Evolutionary conservation across 2,888 invertebrate species (phyloP), one percentile per base, ranked within the genome.

Genomic region (Proisotoma minuta): DNA sequence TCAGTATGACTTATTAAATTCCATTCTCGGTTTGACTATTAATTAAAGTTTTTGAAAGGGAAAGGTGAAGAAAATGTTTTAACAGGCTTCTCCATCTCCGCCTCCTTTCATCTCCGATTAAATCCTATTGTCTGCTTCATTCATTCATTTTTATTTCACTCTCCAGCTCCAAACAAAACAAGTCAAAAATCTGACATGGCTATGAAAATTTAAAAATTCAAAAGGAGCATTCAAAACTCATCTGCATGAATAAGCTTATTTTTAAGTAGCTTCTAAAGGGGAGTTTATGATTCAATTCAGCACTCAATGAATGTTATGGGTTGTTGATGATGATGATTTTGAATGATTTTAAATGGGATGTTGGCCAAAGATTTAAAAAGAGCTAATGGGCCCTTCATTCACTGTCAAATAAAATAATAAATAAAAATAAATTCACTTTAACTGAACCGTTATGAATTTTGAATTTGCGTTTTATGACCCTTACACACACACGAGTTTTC

Each of bases 101-200:
- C 69, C 63, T 59, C 63, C 62, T 69, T 67, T 66, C 67, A 70
- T 57, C 59, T 70, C 65, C 61, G 59, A 66, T 67, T 69, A 67
- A 59, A 54, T 60, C 39, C 56, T 53, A 68, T 68, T 65, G 67
- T 70, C n/a, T n/a, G n/a, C n/a, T n/a, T n/a, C n/a, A n/a, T 59
- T 63, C 63, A 28, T 54, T 54, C 53, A 39, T 54, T 54, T 54
- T 54, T 39, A 18, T 34, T 39, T 18, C 53, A 29, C 12, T 39
- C n/a, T n/a, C n/a, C n/a, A n/a, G n/a, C n/a, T n/a, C n/a, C n/a
- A n/a, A n/a, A n/a, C n/a, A n/a, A n/a, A n/a, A n/a, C n/a, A n/a
- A n/a, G n/a, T n/a, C n/a, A n/a, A n/a, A n/a, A n/a, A n/a, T n/a
- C n/a, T n/a, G n/a, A n/a, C n/a, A n/a, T n/a, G n/a, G n/a, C n/a